A percentile compares a stretch with the other conserved stretches of the same genome.
phyloP scores from a whole-genome alignment of 2,797 vertebrate genomes.

The Hydrophis major region DNA sequence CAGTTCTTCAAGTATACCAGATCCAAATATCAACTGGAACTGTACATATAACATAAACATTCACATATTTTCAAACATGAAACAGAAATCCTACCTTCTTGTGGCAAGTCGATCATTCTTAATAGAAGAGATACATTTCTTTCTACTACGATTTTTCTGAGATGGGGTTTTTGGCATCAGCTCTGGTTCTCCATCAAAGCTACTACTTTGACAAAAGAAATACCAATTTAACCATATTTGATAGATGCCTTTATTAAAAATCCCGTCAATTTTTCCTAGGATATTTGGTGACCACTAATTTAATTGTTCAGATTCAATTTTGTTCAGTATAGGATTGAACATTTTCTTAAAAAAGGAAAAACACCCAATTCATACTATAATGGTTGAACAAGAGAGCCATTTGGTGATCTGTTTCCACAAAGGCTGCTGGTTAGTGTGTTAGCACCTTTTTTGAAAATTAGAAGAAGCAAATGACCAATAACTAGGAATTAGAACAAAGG shows the following conservation, averaged over 20 bases:
- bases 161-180: conserved; percentile 93
- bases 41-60: not conserved
- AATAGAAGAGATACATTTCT: conserved; percentile 77
- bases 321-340: not conserved
- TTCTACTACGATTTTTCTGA: conserved; percentile 83
- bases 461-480: not conserved
- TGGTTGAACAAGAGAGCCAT: not conserved
- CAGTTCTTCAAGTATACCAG: not conserved
- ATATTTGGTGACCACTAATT: not conserved
- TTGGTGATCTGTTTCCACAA: not conserved
- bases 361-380: not conserved
- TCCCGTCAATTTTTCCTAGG: not conserved
- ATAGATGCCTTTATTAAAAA: not conserved
- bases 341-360: not conserved
- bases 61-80: not conserved
- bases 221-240: not conserved
- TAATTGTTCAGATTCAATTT: not conserved
- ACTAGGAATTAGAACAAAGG: not conserved
- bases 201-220: conserved; percentile 60
- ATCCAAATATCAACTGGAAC: not conserved
- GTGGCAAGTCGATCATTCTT: conserved; percentile 68
- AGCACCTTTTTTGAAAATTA: not conserved
- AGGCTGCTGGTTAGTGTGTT: too few relatives aligned
- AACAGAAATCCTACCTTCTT: conserved; percentile 56
- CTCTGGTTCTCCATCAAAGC: conserved; percentile 84